These are phyloP conservation scores for Tetrapedia diversipes DNA, from an alignment of 2,888 invertebrate genomes.

Conservation along the genomic window DNA sequence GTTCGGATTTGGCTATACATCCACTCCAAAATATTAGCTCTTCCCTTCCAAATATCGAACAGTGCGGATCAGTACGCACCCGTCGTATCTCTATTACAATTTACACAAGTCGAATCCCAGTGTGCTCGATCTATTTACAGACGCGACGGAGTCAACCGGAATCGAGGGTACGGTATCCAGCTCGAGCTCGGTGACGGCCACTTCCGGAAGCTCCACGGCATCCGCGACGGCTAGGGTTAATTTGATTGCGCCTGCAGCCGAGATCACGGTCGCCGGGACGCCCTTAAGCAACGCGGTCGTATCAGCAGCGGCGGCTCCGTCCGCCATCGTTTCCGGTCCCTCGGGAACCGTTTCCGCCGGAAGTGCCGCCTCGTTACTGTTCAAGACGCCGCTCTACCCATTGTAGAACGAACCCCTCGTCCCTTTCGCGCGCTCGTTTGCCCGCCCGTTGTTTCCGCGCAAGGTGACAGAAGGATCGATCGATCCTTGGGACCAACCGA, in stretches of 20 bases:
- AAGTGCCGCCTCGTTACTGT: conserved; percentile 21
- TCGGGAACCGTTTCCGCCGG: conserved; percentile 65
- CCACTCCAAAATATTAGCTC: no score
- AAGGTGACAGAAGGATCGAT: neutral
- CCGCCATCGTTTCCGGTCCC: conserved; percentile 66
- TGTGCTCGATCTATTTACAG: conserved; percentile 21
- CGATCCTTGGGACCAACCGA: neutral
- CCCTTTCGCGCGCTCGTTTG: neutral
- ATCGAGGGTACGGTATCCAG: conserved; percentile 12
- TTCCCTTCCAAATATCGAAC: no score
- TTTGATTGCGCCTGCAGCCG: conserved; percentile 38
- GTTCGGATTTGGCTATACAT: no score
- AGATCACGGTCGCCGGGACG: conserved; percentile 29
- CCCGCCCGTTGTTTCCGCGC: neutral
- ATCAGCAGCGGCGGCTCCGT: conserved; percentile 58
- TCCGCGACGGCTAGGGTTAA: conserved; percentile 38
- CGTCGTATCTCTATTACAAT: no score
- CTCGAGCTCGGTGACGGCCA: conserved; percentile 5
- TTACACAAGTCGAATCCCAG: neutral
- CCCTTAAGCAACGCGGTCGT: conserved; percentile 46
- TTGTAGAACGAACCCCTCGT: neutral
- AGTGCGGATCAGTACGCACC: no score
- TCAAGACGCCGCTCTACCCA: neutral
- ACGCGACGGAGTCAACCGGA: neutral
- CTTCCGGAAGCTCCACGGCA: conserved; percentile 25